Evolutionary conservation across 2,888 invertebrate genomes (phyloP), one percentile per base, ranked within the genome.

Genomic region (Dynastes hyllus): DNA sequence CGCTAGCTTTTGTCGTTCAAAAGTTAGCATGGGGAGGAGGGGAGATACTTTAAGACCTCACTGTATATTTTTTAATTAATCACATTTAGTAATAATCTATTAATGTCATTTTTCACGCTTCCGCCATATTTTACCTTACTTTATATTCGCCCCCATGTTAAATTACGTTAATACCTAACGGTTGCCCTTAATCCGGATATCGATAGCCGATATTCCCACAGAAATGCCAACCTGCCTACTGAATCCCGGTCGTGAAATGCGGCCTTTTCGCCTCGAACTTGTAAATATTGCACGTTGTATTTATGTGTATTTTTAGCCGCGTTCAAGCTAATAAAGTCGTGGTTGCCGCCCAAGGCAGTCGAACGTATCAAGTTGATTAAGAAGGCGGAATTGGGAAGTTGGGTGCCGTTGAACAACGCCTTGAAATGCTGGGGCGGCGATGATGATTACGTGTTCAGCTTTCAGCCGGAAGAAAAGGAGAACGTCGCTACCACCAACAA

Each of bases 301-400:
- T 11, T 22, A 22, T 29, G 53, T 78, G 9, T 78, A 63, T 69
- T 90, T 90, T 80, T 86, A 95, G 96, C 98, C 81, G 96, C 96
- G 0, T 98, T 98, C 89, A 97, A 95, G 90, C 92, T 98, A 63
- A 95, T 98, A 8, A 98, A 97, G 89, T 91, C 93, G 0, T 92
- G 97, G 90, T 88, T 98, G 76, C 97, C 97, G 2, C 93, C 96
- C 0, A 95, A 96, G 88, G 97, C 97, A 11, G 94, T 97, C 27
- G 95, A 96, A 85, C 94, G 94, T 89, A 95, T 98, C 87, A 97
- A 96, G 88, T 95, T 97, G 89, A 92, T 96, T 0, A 92, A 92
- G 77, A 95, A 95, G 87, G 93, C 93, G 80, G 93, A 91, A 16
- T 90, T 98, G 67, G 93, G 93, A 80, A 94, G 95, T 16, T 93